These are phyloP conservation scores for Lasiommata megera DNA, from an alignment of 2,888 invertebrate species.

Conservation along the genomic window DNA sequence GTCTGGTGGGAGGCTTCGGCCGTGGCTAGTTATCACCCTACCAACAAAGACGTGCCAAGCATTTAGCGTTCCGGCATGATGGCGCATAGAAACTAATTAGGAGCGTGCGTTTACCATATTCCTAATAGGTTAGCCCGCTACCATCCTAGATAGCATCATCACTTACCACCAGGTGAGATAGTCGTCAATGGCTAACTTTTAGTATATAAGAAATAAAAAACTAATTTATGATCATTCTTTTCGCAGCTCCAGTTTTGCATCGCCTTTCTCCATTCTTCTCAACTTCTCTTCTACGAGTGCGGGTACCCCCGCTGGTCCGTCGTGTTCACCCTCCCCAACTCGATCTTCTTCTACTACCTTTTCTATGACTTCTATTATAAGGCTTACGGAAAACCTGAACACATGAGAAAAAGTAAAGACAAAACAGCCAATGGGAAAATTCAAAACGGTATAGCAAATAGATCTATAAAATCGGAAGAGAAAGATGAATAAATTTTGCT, in stretches of 20 bases:
- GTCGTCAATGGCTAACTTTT: too few relatives aligned
- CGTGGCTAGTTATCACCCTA: too few relatives aligned
- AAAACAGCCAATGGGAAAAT: constrained; percentile 40
- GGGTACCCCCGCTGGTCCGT: constrained; percentile 93
- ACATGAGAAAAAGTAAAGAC: constrained; percentile 44
- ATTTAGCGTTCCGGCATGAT: too few relatives aligned
- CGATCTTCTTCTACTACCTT: constrained; percentile 95
- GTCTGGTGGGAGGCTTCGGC: too few relatives aligned
- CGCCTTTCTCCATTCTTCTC: constrained; percentile 92
- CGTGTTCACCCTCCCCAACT: constrained; percentile 92
- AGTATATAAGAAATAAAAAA: too few relatives aligned
- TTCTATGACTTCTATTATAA: constrained; percentile 96
- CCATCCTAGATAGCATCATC: too few relatives aligned
- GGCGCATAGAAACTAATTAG: too few relatives aligned
- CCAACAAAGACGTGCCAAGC: too few relatives aligned
- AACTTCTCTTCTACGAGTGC: constrained; percentile 92
- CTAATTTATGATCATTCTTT: constrained; percentile 23
- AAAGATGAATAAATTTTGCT: constrained; percentile 31
- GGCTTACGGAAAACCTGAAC: constrained; percentile 80
- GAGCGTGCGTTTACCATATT: too few relatives aligned
- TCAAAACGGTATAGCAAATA: constrained; percentile 35
- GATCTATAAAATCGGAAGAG: constrained; percentile 26
- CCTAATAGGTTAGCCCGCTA: too few relatives aligned
- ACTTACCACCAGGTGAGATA: too few relatives aligned
- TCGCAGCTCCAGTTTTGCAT: constrained; percentile 94